These are phyloP conservation scores for Prosapia bicincta DNA, from an alignment of 2,888 invertebrate species.

Conservation along the genomic window DNA sequence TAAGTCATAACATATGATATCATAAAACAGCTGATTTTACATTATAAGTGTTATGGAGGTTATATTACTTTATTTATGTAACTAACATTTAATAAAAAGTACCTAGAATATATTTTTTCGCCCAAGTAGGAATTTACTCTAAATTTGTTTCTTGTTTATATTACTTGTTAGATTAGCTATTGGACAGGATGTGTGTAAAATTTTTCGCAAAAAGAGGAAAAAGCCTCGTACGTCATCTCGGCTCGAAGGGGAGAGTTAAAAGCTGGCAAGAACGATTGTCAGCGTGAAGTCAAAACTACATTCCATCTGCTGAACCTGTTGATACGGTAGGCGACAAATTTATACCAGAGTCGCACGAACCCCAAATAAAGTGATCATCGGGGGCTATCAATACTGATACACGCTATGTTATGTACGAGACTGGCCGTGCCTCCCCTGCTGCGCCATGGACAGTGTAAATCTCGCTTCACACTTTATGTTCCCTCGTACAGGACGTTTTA, in stretches of 20 bases:
- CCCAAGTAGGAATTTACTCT: too few relatives aligned
- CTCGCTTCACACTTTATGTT: background rate
- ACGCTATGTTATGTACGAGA: background rate
- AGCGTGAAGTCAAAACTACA: background rate
- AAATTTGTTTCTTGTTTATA: too few relatives aligned
- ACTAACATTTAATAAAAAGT: too few relatives aligned
- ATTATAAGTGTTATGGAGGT: too few relatives aligned
- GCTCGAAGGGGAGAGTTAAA: background rate
- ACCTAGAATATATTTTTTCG: too few relatives aligned
- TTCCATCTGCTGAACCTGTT: slow-evolving; percentile 11
- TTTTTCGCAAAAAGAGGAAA: too few relatives aligned
- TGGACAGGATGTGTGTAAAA: too few relatives aligned
- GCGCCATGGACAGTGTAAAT: background rate
- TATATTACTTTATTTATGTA: too few relatives aligned
- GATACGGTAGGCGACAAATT: slow-evolving; percentile 6
- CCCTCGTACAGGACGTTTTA: too few relatives aligned
- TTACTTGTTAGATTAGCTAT: too few relatives aligned
- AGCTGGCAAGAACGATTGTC: background rate
- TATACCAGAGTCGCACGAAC: slow-evolving; percentile 10
- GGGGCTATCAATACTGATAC: background rate
- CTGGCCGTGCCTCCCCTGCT: background rate
- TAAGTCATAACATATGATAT: too few relatives aligned
- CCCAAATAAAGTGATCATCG: slow-evolving; percentile 20
- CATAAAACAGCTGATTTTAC: too few relatives aligned
- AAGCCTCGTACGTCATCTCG: background rate